Conservation (phyloP, 2,888 invertebrate species). For the Pristionchus fissidentatus region DNA sequence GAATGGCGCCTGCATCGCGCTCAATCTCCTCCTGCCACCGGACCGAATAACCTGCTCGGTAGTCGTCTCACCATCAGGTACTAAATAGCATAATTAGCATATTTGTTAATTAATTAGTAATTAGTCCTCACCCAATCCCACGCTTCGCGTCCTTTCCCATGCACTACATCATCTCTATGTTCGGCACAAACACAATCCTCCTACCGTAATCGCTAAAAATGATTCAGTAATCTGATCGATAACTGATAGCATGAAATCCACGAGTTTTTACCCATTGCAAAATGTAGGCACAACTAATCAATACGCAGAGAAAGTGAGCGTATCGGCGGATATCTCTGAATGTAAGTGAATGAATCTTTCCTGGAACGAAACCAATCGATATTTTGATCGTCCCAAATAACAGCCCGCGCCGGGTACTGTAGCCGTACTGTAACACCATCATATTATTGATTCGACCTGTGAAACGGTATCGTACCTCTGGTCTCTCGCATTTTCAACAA, state of each 20-base stretch:
- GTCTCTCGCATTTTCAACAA: neutral
- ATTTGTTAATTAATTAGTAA: neutral
- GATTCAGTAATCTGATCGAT: constrained; percentile 2
- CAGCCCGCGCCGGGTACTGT: neutral
- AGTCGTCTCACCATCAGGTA: constrained; percentile 73
- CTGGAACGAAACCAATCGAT: neutral
- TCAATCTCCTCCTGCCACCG: constrained; percentile 85
- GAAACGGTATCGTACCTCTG: constrained; percentile 5
- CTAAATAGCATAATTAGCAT: neutral
- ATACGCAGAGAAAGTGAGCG: constrained; percentile 35
- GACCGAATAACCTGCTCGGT: constrained; percentile 78
- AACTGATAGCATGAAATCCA: constrained; percentile 36
- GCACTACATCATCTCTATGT: constrained; percentile 1
- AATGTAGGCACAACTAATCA: constrained; percentile 2
- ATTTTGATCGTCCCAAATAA: neutral
- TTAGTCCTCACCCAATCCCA: neutral
- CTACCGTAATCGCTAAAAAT: neutral
- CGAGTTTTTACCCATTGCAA: neutral
- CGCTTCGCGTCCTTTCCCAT: constrained; percentile 2
- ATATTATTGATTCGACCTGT: no score
- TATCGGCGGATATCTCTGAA: constrained; percentile 20
- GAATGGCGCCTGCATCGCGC: constrained; percentile 93
- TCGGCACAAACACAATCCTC: neutral
- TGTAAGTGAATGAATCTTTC: constrained; percentile 27
- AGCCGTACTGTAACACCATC: neutral